Evolutionary conservation across 1,140 invertebrate genomes (phyloP), one percentile per base, ranked within the genome.

Genomic region (Heliconius congener): DNA sequence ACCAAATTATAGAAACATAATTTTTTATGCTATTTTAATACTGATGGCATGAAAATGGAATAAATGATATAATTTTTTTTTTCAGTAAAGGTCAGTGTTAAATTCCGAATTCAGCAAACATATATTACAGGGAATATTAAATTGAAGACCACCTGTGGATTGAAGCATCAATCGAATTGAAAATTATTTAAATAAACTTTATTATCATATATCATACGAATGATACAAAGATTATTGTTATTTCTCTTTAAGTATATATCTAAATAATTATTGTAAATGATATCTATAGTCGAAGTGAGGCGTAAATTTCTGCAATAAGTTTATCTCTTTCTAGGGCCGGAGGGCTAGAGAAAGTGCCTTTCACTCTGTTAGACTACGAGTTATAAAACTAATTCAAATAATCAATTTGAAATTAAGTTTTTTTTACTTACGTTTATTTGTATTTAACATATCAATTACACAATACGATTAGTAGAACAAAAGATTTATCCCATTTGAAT

Each of bases 271-370:
- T 71, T 80, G 88, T 88, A 89, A 89, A 84, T 87, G 86, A 87
- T 88, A 87, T 86, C 77, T 83, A 89, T 84, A 70, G 23, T 83
- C 85, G 71, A 80, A 82, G 83, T 82, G 81, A 83, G 85, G 86
- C 91, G 90, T 89, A 88, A 92, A 91, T 92, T 88, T 92, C 89
- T 88, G 90, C 90, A 89, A 86, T 86, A 89, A 86, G 88, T 78
- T 82, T 83, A 85, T 88, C 84, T 82, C 84, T 81, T 76, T 73
- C 79, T 83, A 92, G 91, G 90, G 90, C 90, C 88, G 84, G 73
- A 93, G 92, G 91, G 92, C 88, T 85, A 85, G 90, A 90, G 92
- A 94, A 94, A 94, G 92, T 88, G 86, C 89, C 91, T 93, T 92
- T 94, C 91, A 90, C 92, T 93, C 82, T 74, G 78, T 50, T 74